These are phyloP conservation scores for Lepidocyrtinus sp. DNA, from an alignment of 2,888 invertebrate genomes.

Conservation along the genomic window DNA sequence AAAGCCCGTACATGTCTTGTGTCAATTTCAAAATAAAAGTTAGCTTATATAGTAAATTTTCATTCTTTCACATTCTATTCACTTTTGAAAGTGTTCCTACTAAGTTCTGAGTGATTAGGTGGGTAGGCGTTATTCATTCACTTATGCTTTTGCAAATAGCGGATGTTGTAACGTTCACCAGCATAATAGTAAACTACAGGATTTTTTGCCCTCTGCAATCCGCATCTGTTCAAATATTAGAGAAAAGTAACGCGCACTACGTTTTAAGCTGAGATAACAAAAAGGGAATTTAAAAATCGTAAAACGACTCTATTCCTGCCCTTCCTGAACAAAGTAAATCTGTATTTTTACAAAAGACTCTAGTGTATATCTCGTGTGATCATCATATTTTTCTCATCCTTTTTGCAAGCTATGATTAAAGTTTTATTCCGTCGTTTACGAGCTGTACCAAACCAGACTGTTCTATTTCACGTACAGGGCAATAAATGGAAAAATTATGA, in stretches of 20 bases:
- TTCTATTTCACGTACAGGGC: not conserved
- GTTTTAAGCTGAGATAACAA: not conserved
- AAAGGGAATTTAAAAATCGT: conserved; percentile 11
- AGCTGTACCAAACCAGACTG: not conserved
- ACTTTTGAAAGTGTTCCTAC: not conserved
- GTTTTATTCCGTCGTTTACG: conserved; percentile 8
- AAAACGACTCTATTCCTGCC: not conserved
- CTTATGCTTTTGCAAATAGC: conserved; percentile 4
- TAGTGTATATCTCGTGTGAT: not conserved
- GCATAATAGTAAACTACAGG: not conserved
- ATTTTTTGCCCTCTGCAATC: not conserved
- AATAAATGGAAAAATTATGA: conserved; percentile 15
- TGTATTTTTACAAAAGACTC: not conserved
- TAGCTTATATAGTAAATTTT: not conserved
- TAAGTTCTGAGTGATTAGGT: not conserved
- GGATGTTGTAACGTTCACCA: not conserved
- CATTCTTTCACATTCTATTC: not conserved
- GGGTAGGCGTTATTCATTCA: not conserved
- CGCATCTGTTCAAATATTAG: conserved; percentile 1
- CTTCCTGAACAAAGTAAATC: not conserved
- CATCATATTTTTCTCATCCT: conserved; percentile 18
- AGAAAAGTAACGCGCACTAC: too few relatives aligned
- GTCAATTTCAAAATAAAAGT: conserved; percentile 24
- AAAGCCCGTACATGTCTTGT: conserved; percentile 1
- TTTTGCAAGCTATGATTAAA: conserved; percentile 2